phyloP scores from a whole-genome alignment of 2,113 vertebrate species.

The Struthio camelus region DNA sequence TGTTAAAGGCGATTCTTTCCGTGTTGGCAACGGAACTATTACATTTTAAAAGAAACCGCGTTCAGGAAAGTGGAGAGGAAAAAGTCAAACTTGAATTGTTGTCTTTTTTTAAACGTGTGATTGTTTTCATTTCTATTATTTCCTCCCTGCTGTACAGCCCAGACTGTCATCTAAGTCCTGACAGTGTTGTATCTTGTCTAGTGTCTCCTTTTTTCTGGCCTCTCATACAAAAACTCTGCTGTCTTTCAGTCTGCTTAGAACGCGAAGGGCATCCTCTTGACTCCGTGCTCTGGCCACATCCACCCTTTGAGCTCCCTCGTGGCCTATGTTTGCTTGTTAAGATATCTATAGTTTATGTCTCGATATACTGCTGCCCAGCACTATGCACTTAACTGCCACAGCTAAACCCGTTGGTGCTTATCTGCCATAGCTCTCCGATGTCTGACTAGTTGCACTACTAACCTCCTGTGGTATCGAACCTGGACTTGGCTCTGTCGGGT shows the following conservation, averaged over 20 bases:
- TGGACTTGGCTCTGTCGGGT: background rate
- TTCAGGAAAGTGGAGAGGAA: background rate
- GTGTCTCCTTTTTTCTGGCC: background rate
- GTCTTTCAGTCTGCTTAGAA: background rate
- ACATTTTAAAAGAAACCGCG: slow-evolving; percentile 6
- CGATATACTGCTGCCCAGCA: background rate
- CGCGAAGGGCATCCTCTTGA: background rate
- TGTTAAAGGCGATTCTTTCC: slow-evolving; percentile 13
- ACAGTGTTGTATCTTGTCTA: background rate
- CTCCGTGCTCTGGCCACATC: background rate
- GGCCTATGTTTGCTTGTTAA: background rate
- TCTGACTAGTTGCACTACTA: background rate
- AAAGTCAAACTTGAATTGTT: background rate
- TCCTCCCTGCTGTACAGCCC: background rate
- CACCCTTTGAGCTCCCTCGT: background rate
- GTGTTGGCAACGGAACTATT: background rate
- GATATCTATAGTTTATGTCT: background rate
- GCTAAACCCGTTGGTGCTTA: background rate
- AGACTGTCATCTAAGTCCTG: background rate
- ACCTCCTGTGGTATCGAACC: background rate
- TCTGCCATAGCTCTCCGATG: background rate
- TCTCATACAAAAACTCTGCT: background rate
- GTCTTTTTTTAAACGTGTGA: background rate
- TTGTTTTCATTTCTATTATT: background rate
- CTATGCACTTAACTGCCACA: background rate